These are phyloP conservation scores for Drosophila ficusphila DNA, from an alignment of 1,140 invertebrate species.

Conservation along the genomic window DNA sequence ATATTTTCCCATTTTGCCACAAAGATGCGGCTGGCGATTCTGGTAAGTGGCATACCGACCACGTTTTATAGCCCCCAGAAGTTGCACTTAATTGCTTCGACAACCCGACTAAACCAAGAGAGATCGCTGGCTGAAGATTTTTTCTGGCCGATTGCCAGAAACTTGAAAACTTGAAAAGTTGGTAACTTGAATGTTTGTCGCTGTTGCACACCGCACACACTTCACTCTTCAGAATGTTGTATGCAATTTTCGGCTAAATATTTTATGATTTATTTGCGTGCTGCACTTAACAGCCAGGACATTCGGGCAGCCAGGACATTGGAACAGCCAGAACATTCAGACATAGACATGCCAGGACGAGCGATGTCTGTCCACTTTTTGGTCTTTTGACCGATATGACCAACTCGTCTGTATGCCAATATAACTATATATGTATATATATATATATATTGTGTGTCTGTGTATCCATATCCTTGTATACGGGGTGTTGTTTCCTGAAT, in stretches of 20 bases:
- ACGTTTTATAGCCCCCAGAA: slow-evolving; percentile 7
- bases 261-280: slow-evolving; percentile 64
- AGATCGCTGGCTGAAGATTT: slow-evolving; percentile 13
- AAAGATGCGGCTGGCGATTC: slow-evolving; percentile 23
- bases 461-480: neutral
- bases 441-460: neutral
- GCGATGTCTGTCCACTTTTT: slow-evolving; percentile 39
- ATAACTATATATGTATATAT: neutral
- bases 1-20: slow-evolving; percentile 22
- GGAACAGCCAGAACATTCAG: slow-evolving; percentile 39
- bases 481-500: slow-evolving; percentile 14
- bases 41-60: neutral
- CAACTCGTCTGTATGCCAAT: neutral
- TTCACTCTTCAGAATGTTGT: slow-evolving; percentile 16
- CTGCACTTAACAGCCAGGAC: slow-evolving; percentile 55
- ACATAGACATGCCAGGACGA: slow-evolving; percentile 14
- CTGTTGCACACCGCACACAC: slow-evolving; percentile 7
- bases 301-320: slow-evolving; percentile 12
- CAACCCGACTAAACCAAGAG: neutral
- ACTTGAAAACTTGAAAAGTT: slow-evolving; percentile 7
- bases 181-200: slow-evolving; percentile 18
- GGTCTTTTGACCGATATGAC: slow-evolving; percentile 24
- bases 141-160: slow-evolving; percentile 10
- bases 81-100: slow-evolving; percentile 30
- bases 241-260: slow-evolving; percentile 57